Percentiles rank a stretch among this genome's conserved stretches.
Conservation (phyloP, 2,797 vertebrate genomes). For the Pantherophis vulpinus region DNA sequence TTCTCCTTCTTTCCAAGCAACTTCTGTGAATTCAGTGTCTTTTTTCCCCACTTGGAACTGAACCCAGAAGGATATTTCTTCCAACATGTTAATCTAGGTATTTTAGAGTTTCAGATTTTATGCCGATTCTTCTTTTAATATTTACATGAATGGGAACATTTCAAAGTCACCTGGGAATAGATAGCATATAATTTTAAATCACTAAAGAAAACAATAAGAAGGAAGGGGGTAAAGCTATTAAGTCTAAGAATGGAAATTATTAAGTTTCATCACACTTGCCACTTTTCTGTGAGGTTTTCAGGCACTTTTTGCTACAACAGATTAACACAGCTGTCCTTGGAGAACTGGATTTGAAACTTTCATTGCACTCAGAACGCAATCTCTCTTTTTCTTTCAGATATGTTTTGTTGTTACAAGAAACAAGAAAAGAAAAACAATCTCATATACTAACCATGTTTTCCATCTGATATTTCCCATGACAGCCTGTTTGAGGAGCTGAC, state of each 20-base stretch:
- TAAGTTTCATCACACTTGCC: neutral
- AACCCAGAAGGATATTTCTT: no score
- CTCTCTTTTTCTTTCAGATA: neutral
- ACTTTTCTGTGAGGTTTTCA: neutral
- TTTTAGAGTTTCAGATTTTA: neutral
- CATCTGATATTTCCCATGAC: neutral
- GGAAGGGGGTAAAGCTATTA: neutral
- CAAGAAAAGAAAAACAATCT: neutral
- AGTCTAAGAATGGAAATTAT: neutral
- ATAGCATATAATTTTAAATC: neutral
- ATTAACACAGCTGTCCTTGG: neutral
- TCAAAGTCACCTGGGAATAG: neutral
- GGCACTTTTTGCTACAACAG: neutral
- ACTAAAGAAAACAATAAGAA: neutral
- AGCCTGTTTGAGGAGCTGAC: slow-evolving; percentile 13
- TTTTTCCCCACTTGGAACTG: no score
- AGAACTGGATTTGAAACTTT: neutral
- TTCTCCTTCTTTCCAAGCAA: no score
- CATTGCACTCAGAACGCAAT: neutral
- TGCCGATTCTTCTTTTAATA: neutral
- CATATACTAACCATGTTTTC: neutral
- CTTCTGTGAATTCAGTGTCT: no score
- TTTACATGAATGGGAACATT: neutral
- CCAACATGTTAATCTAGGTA: neutral
- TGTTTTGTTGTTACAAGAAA: neutral